Evolutionary conservation across 2,888 invertebrate genomes (phyloP), one percentile per base, ranked within the genome.

Genomic region (Drosophila colorata): DNA sequence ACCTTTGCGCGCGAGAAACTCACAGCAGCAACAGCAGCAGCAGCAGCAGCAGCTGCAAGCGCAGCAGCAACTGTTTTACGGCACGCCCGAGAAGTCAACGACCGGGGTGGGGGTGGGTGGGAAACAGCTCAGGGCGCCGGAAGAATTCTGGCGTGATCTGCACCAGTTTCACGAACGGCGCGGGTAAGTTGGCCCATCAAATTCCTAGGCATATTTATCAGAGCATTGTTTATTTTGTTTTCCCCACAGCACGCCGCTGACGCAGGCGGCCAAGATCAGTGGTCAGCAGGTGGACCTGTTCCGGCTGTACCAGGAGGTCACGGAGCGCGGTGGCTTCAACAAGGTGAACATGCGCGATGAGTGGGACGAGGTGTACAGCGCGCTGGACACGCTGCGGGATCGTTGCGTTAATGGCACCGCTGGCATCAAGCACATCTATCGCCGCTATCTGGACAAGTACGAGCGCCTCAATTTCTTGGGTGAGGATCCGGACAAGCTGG

Each of bases 201-300:
- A 0, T 35, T 7, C 0, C 0, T 0, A 6, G 2, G 7, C 8
- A 35, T 41, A 13, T 11, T 13, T 5, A 13, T 14, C 3, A 33
- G 25, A 23, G 8, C 4, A 5, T 13, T 41, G 1, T 16, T 2
- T 6, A n/a, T 37, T 14, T 13, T 2, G 2, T 31, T 53, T 7
- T 23, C n/a, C 9, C 8, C 1, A 68, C 92, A 95, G 95, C 81
- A 94, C 94, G 25, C 91, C 93, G n/a, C 79, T 92, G n/a, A 93
- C 87, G 74, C 93, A 94, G 87, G 94, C 94, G 31, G 96, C 97
- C 2, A 94, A 95, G 91, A 95, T 99, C 70, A 97, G 96, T 93
- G 98, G 98, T 63, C 95, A 95, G 89, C 96, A 97, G 92, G 95
- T 99, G 90, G 98, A 99, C 93, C 94, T 99, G 80, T 98, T 96